Percentiles rank a stretch among this genome's conserved stretches.
phyloP scores from a whole-genome alignment of 2,888 invertebrate species.

The Metallyticus violacea region DNA sequence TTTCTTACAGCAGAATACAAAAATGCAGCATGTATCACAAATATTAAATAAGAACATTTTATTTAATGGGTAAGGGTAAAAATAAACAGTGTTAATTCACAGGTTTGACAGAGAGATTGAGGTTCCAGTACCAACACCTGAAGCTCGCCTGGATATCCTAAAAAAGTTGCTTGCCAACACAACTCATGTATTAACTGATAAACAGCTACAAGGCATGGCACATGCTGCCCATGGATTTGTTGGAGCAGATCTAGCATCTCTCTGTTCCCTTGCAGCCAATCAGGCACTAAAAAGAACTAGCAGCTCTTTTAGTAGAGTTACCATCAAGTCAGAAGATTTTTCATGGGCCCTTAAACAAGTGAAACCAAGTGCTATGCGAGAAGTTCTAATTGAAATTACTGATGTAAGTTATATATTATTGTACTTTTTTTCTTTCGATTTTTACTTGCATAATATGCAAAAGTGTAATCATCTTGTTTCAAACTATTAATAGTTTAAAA shows the following conservation, averaged over 20 bases:
- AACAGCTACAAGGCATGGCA: slow-evolving; percentile 51
- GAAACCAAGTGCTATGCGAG: slow-evolving; percentile 88
- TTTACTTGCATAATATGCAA: too few species aligned
- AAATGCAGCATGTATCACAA: too few species aligned
- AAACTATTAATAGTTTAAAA: too few species aligned
- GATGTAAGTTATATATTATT: slow-evolving; percentile 61
- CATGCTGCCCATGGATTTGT: slow-evolving; percentile 79
- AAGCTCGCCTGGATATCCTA: slow-evolving; percentile 66
- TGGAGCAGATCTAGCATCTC: slow-evolving; percentile 77
- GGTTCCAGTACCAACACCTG: slow-evolving; percentile 69
- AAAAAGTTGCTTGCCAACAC: slow-evolving; percentile 58
- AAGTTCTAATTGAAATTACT: slow-evolving; percentile 82
- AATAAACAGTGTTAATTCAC: too few species aligned
- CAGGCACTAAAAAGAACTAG: slow-evolving; percentile 49
- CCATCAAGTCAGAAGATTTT: slow-evolving; percentile 53
- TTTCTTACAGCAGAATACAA: too few species aligned
- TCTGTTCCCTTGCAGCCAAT: slow-evolving; percentile 72
- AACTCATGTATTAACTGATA: slow-evolving; percentile 53
- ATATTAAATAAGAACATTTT: too few species aligned
- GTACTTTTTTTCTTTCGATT: too few species aligned
- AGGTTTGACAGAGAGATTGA: slow-evolving; percentile 80
- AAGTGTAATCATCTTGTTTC: too few species aligned
- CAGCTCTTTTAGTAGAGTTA: neutral
- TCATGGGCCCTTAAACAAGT: slow-evolving; percentile 63
- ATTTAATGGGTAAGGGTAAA: too few species aligned